Percentiles rank a stretch among this genome's conserved stretches.
Evolutionary conservation across 2,113 vertebrate species (phyloP).

Genomic region (Myrmecobius fasciatus): DNA sequence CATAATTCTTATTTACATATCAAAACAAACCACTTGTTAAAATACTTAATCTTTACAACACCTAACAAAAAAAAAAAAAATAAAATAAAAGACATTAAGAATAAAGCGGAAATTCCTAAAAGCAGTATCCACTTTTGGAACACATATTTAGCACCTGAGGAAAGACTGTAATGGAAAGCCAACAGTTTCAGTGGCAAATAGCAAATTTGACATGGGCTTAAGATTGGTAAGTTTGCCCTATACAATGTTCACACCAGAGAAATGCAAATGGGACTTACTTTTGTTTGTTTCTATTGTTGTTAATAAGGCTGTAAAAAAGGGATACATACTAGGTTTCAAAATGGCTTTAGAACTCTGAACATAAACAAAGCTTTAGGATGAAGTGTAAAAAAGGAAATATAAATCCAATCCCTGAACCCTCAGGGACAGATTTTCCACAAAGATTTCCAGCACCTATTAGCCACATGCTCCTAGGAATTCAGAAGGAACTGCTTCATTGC

Average conservation of each 20-base stretch:
- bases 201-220: constrained; percentile 58
- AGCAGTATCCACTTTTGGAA: constrained; percentile 84
- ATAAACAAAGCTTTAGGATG: constrained; percentile 58
- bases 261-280: constrained; percentile 52
- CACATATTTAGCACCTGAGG: constrained; percentile 86
- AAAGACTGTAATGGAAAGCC: constrained; percentile 79
- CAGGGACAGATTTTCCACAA: constrained; percentile 2
- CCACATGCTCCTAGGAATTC: constrained; percentile 29
- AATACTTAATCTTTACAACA: constrained; percentile 81
- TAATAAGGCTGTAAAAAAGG: constrained; percentile 82
- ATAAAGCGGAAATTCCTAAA: constrained; percentile 83
- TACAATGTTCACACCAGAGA: constrained; percentile 74
- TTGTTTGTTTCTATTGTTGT: constrained; percentile 54
- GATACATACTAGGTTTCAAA: constrained; percentile 79
- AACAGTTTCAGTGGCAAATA: constrained; percentile 65
- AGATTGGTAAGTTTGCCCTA: constrained; percentile 59
- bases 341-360: constrained; percentile 83
- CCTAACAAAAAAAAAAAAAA: constrained; percentile 77
- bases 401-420: constrained; percentile 54
- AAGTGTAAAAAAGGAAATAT: constrained; percentile 70
- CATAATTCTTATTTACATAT: constrained; percentile 82
- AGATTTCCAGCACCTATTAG: not conserved
- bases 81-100: constrained; percentile 80
- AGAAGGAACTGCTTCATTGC: not conserved
- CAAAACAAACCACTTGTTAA: constrained; percentile 79